A percentile compares a stretch with the other conserved stretches of the same genome.
phyloP scores from a whole-genome alignment of 1,140 invertebrate species.

The Cryptotermes secundus region DNA sequence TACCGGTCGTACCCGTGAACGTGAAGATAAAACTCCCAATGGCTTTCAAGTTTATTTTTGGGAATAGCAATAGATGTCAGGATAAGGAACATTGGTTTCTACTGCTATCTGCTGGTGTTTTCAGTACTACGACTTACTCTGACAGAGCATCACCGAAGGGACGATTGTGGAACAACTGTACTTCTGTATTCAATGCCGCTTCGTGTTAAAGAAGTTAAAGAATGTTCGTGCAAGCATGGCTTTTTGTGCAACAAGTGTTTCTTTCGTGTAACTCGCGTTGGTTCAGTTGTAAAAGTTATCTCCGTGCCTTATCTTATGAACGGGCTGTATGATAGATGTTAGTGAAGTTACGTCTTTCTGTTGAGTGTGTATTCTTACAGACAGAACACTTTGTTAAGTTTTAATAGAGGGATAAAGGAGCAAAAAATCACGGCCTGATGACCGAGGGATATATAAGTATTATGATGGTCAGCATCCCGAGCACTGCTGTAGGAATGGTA shows the following conservation, averaged over 20 bases:
- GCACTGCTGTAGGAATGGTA: background rate
- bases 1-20: too few species aligned
- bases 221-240: background rate
- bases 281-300: background rate
- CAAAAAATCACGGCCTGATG: background rate
- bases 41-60: too few species aligned
- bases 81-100: background rate
- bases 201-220: background rate
- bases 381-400: background rate
- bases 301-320: background rate
- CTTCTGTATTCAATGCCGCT: background rate
- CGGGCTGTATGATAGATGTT: background rate
- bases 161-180: background rate
- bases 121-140: background rate
- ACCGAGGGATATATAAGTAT: background rate
- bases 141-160: background rate
- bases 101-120: background rate
- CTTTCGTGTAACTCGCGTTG: background rate
- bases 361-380: background rate
- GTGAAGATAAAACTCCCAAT: too few species aligned
- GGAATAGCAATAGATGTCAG: background rate
- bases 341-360: background rate
- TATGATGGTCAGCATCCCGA: background rate
- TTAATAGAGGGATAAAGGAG: background rate
- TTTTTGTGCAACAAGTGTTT: slow-evolving; percentile 16